A percentile compares a stretch with the other conserved stretches of the same genome.
Evolutionary conservation across 2,888 invertebrate genomes (phyloP).

Genomic region (Merodon equestris): DNA sequence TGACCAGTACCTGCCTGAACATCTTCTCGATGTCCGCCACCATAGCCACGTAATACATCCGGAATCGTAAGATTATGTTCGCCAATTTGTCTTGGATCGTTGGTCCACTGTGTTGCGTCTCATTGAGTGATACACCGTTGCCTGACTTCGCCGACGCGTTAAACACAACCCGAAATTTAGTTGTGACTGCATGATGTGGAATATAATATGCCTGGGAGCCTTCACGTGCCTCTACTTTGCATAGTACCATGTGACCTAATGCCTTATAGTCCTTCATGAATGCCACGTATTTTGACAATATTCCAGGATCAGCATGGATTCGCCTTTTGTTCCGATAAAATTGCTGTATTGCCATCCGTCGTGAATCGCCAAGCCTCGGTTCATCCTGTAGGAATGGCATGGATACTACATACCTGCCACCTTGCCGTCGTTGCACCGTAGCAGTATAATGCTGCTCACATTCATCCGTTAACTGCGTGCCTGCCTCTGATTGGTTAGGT

Average conservation of each 20-base stretch:
- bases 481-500: too few relatives aligned
- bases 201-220: slow-evolving; percentile 30
- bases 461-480: too few relatives aligned
- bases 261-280: background rate
- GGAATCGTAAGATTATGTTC: slow-evolving; percentile 27
- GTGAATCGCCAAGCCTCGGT: too few relatives aligned
- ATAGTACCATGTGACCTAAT: background rate
- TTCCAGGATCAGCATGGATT: too few relatives aligned
- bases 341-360: too few relatives aligned
- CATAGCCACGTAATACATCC: slow-evolving; percentile 17
- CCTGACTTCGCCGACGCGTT: slow-evolving; percentile 25
- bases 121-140: slow-evolving; percentile 10
- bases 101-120: slow-evolving; percentile 6
- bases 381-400: too few relatives aligned
- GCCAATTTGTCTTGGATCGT: slow-evolving; percentile 31
- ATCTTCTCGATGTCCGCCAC: slow-evolving; percentile 35
- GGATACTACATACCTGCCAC: too few relatives aligned
- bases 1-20: slow-evolving; percentile 27
- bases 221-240: background rate
- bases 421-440: too few relatives aligned
- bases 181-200: slow-evolving; percentile 47
- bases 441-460: too few relatives aligned
- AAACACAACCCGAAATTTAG: slow-evolving; percentile 50
- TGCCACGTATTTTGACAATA: background rate
- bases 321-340: too few relatives aligned